Base-by-base conservation (phyloP, 2,797 vertebrate species). In the Smutsia temminckii region DNA sequence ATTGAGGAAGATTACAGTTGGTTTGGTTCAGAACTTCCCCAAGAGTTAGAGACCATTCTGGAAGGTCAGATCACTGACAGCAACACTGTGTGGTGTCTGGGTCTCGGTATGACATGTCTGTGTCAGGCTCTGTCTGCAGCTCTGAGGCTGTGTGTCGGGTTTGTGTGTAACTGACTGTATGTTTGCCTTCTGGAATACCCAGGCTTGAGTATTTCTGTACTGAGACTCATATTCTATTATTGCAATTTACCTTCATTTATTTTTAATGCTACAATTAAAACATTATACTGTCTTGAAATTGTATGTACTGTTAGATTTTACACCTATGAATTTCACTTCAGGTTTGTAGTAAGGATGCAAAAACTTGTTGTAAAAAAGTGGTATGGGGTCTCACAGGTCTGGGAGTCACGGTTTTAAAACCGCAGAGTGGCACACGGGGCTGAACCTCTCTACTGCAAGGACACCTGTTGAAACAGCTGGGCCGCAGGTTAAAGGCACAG, bases 111-210 rank as follows among this genome's bases (percentile, higher is more conserved):
- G 0, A 49, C 23, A 18, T 3, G 5, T 8, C 37, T 1, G 11
- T 1, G 1, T 17, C 23, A 0, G 53, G 5, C n/a, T 8, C 21
- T 8, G 1, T 21, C 6, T 0, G 3, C 12, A 0, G 21, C 37
- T 6, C 0, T 0, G 32, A 32, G 0, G 14, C 25, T 0, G 63
- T 64, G 4, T 63, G 3, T 46, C 2, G 0, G 37, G 37, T 14
- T 2, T 6, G 25, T 11, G 6, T 20, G 6, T 6, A 10, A 34
- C 23, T 10, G 59, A 68, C 27, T 0, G 13, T 25, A 8, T 0
- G 9, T 6, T 0, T 20, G 6, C 23, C 27, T 14, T 42, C 51
- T 2, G 66, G 51, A 12, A 11, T 32, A 5, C n/a, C 0, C 0
- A 5, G 23, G 17, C 32, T 2, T 3, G 14, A 32, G 57, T 8